Evolutionary conservation across 2,113 vertebrate genomes (phyloP).

Genomic region (Dicentrarchus labrax): DNA sequence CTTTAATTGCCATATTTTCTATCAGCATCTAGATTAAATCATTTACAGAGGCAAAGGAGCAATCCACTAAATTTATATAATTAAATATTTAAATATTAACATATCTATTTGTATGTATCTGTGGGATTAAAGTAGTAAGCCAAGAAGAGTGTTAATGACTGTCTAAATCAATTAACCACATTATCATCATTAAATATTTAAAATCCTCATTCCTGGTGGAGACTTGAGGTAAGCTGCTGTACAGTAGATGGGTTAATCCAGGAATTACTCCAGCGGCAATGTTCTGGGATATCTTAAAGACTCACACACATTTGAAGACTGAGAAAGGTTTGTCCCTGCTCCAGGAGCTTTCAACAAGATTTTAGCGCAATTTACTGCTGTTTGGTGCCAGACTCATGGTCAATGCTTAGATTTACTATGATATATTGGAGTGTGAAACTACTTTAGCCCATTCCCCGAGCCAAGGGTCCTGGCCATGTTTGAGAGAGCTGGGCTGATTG

Average conservation of each 20-base stretch:
- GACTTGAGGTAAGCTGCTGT: constrained; percentile 30
- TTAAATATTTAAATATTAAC: constrained; percentile 31
- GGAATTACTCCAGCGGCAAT: constrained; percentile 35
- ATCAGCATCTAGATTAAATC: constrained; percentile 8
- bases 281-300: constrained; percentile 12
- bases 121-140: constrained; percentile 60
- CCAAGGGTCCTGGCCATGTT: constrained; percentile 62
- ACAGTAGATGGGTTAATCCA: constrained; percentile 54
- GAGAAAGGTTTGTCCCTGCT: not conserved
- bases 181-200: constrained; percentile 66
- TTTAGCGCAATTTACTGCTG: constrained; percentile 41
- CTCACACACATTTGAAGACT: constrained; percentile 15
- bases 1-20: not conserved
- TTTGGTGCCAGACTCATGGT: constrained; percentile 44
- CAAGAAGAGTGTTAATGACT: constrained; percentile 56
- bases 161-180: constrained; percentile 71
- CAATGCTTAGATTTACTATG: constrained; percentile 63
- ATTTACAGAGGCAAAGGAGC: constrained; percentile 14
- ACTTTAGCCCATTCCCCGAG: constrained; percentile 46
- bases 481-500: constrained; percentile 62
- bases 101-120: constrained; percentile 43
- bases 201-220: constrained; percentile 57
- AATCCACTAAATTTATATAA: not conserved
- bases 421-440: constrained; percentile 65
- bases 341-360: constrained; percentile 36